phyloP scores from a whole-genome alignment of 2,113 vertebrate genomes.

The Epinephelus fuscoguttatus region DNA sequence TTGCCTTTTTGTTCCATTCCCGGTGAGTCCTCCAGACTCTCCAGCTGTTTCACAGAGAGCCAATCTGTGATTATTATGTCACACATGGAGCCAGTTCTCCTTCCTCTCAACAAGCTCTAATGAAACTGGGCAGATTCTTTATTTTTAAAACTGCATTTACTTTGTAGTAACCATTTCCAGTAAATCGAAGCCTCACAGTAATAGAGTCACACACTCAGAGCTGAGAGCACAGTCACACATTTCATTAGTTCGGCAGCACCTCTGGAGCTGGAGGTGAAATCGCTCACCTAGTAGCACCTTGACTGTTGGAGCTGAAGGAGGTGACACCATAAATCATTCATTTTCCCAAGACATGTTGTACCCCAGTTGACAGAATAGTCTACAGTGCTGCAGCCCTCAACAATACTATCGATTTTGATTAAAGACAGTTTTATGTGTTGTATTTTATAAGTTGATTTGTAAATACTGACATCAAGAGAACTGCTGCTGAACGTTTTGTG shows the following conservation, averaged over 20 bases:
- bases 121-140: slow-evolving; percentile 12
- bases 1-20: slow-evolving; percentile 4
- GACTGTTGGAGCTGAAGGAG: background rate
- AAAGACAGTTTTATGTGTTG: background rate
- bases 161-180: background rate
- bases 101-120: background rate
- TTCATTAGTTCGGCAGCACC: background rate
- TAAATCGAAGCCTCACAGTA: background rate
- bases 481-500: background rate
- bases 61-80: slow-evolving; percentile 46
- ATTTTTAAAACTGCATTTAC: slow-evolving; percentile 21
- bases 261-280: background rate
- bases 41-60: slow-evolving; percentile 34
- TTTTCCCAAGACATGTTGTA: background rate
- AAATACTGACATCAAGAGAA: background rate
- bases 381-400: background rate
- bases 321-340: background rate
- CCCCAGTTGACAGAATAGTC: background rate
- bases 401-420: background rate
- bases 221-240: background rate
- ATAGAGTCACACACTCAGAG: background rate
- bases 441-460: background rate
- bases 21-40: slow-evolving; percentile 12
- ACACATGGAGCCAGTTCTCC: slow-evolving; percentile 10
- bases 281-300: background rate